Evolutionary conservation across 2,888 invertebrate genomes (phyloP).

Genomic region (Ptilodon capucinus): DNA sequence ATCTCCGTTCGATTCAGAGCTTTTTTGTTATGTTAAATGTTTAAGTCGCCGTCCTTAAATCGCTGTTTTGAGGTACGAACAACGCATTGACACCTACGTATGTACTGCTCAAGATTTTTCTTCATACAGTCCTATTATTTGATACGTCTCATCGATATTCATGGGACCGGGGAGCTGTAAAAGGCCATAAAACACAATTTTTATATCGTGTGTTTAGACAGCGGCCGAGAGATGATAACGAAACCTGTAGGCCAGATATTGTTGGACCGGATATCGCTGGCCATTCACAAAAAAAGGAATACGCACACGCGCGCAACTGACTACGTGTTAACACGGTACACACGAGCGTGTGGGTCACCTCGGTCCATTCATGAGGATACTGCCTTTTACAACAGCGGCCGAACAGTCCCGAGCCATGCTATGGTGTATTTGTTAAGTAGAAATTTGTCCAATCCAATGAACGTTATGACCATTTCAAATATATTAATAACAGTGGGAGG

Average conservation of each 20-base stretch:
- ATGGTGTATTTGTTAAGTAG: conserved; percentile 45
- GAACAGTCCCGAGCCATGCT: conserved; percentile 57
- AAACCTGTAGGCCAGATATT: conserved; percentile 73
- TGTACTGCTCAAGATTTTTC: conserved; percentile 50
- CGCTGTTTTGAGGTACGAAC: conserved; percentile 52
- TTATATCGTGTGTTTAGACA: conserved; percentile 80
- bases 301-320: conserved; percentile 45
- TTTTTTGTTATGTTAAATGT: conserved; percentile 69
- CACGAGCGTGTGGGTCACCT: conserved; percentile 39
- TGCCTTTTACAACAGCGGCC: conserved; percentile 62
- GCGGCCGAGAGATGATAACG: conserved; percentile 78
- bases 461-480: conserved; percentile 40
- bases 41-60: conserved; percentile 64
- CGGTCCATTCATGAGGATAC: conserved; percentile 76
- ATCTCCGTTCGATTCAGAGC: conserved; percentile 51
- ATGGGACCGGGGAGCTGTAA: conserved; percentile 68
- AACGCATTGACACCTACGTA: conserved; percentile 75
- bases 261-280: conserved; percentile 78
- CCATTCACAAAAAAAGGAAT: conserved; percentile 78
- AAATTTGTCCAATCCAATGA: conserved; percentile 42
- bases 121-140: conserved; percentile 59
- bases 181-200: conserved; percentile 79
- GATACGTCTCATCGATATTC: conserved; percentile 71
- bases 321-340: conserved; percentile 39
- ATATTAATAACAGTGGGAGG: conserved; percentile 46